Conservation (phyloP, 2,113 vertebrate species). For the Eulemur macaco region DNA sequence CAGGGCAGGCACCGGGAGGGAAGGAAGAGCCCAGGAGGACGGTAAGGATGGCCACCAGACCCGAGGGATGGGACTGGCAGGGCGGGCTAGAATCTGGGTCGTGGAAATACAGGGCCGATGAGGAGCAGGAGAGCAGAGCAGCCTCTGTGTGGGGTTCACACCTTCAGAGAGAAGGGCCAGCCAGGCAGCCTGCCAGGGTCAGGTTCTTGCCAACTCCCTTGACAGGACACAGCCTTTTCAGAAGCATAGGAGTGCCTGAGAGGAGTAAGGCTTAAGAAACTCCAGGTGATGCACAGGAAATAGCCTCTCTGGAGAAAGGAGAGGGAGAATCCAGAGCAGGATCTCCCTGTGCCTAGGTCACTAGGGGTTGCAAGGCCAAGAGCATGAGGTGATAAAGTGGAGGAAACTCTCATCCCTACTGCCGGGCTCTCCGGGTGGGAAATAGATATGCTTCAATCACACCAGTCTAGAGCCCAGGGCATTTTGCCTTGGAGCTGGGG, state of each 20-base stretch:
- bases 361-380: background rate
- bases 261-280: background rate
- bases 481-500: background rate
- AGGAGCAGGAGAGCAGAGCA: background rate
- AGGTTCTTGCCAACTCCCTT: background rate
- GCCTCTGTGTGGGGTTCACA: background rate
- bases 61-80: background rate
- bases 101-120: background rate
- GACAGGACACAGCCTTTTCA: background rate
- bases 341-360: background rate
- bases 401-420: background rate
- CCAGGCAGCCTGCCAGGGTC: background rate
- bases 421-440: background rate
- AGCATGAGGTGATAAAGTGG: background rate
- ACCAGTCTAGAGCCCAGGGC: background rate
- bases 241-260: background rate
- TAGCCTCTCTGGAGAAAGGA: background rate
- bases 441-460: background rate
- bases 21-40: background rate
- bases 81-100: background rate
- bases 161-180: background rate
- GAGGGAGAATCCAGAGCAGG: background rate
- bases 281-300: background rate
- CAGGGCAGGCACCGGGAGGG: background rate
- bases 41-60: background rate